Base-by-base conservation (phyloP, 2,113 vertebrate genomes). In the Psephotus haematonotus region DNA sequence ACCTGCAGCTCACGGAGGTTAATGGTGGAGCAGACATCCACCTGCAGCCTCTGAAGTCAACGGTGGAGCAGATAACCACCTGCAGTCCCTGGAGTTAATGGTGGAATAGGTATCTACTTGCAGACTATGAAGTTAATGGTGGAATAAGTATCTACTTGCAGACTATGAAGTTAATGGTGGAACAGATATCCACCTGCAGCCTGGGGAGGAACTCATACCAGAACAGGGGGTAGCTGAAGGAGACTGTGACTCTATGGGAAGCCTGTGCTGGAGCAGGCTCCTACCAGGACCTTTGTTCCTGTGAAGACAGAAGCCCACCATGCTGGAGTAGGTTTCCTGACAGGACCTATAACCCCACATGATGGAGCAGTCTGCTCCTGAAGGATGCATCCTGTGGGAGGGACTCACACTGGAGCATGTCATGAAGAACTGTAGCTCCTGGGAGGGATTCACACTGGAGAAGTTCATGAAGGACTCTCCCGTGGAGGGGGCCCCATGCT, bases 171-270 rank as follows among this genome's bases (percentile, higher is more conserved):
- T 22, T 22, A 57, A 57, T 57, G 55, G 55, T 59, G 55, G 55
- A n/a, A 10, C 6, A n/a, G 20, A 4, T 4, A 23, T n/a, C 11
- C 31, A 37, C 31, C 41, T 49, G 53, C 35, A 93, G 41, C 19
- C 3, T 1, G 2, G 9, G 62, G 27, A 44, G 62, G 28, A 23
- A 43, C 28, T 28, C 15, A 5, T 2, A 1, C 18, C 4, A 1
- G 33, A 63, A 33, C 4, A 69, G 53, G 7, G 47, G 9, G 55
- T 43, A 19, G 8, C 29, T 22, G 17, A 35, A 63, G 47, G 28
- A 43, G 28, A 6, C 19, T 64, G 20, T 35, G 27, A 55, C 33
- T 29, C 72, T 29, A 23, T 4, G 10, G 44, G 46, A 62, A 76
- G 28, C 62, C 28, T n/a, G 28, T 29, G 11, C 19, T 29, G 71